Evolutionary conservation across 2,888 invertebrate genomes (phyloP).

Genomic region (Athalia cordata): DNA sequence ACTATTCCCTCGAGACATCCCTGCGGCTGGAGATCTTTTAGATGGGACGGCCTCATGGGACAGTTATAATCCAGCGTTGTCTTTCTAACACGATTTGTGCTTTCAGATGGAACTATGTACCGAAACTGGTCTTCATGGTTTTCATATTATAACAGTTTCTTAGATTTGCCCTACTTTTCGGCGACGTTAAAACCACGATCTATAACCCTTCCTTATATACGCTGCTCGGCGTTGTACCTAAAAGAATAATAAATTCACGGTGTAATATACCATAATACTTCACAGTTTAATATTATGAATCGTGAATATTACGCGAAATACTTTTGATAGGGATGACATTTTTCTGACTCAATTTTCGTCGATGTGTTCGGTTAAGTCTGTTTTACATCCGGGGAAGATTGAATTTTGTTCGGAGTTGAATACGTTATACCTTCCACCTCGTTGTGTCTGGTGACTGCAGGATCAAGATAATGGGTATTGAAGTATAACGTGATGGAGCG

Average conservation of each 20-base stretch:
- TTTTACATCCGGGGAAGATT: too few species aligned
- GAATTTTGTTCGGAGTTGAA: too few species aligned
- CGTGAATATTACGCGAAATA: too few species aligned
- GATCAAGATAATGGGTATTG: not conserved
- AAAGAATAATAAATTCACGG: not conserved
- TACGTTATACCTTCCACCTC: not conserved
- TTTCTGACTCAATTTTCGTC: too few species aligned
- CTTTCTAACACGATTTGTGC: slow-evolving; percentile 34
- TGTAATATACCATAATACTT: not conserved
- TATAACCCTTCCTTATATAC: slow-evolving; percentile 14
- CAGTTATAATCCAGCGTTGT: slow-evolving; percentile 36
- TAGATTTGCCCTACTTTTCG: slow-evolving; percentile 37
- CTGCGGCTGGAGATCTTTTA: slow-evolving; percentile 20
- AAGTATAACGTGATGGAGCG: not conserved
- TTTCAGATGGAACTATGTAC: not conserved
- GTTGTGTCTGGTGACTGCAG: not conserved
- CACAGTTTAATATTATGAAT: too few species aligned
- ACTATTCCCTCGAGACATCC: slow-evolving; percentile 26
- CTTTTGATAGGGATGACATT: too few species aligned
- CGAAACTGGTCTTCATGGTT: slow-evolving; percentile 22
- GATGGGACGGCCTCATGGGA: slow-evolving; percentile 9
- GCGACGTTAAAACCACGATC: slow-evolving; percentile 36
- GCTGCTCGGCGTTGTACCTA: slow-evolving; percentile 3
- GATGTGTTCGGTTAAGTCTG: too few species aligned
- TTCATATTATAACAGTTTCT: slow-evolving; percentile 11